Percentiles rank a stretch among this genome's conserved stretches.
These are phyloP conservation scores for Poecilia latipinna DNA, from an alignment of 2,113 vertebrate genomes.

Conservation along the genomic window DNA sequence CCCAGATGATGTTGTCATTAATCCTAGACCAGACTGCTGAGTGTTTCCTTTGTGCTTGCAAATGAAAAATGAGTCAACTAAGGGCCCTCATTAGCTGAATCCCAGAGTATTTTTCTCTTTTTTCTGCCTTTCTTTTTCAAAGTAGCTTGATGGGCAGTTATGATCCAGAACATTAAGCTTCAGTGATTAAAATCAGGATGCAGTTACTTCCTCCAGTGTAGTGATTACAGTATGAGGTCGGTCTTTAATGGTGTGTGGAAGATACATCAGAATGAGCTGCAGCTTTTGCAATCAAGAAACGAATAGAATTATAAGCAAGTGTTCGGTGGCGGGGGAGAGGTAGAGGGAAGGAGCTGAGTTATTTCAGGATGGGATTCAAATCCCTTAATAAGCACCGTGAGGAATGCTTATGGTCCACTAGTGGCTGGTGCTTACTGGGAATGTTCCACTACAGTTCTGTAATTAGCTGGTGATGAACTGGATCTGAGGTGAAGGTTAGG, in stretches of 20 bases:
- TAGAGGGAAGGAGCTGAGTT: conserved; percentile 9
- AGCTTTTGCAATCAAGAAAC: conserved; percentile 36
- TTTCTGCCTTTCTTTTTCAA: neutral
- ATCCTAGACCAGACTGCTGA: conserved; percentile 19
- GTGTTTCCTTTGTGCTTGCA: conserved; percentile 35
- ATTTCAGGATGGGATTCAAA: conserved; percentile 6
- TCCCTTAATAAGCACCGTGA: conserved; percentile 37
- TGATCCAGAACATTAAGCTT: conserved; percentile 36
- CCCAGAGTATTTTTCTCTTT: conserved; percentile 9
- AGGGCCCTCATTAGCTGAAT: conserved; percentile 30
- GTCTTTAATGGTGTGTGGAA: conserved; percentile 33
- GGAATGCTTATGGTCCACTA: neutral
- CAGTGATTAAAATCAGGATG: conserved; percentile 38
- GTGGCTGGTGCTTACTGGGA: conserved; percentile 28
- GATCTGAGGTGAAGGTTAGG: conserved; percentile 2
- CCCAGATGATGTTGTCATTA: conserved; percentile 43
- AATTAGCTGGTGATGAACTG: conserved; percentile 32
- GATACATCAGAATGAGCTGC: conserved; percentile 13
- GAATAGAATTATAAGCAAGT: conserved; percentile 23
- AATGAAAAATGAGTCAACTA: conserved; percentile 33
- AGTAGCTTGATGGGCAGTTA: conserved; percentile 24
- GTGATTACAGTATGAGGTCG: conserved; percentile 21
- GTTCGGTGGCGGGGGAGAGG: neutral
- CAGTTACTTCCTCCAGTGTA: conserved; percentile 17
- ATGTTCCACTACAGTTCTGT: neutral